A percentile compares a stretch with the other conserved stretches of the same genome.
Conservation (phyloP, 2,113 vertebrate species). For the Dasyurus viverrinus region DNA sequence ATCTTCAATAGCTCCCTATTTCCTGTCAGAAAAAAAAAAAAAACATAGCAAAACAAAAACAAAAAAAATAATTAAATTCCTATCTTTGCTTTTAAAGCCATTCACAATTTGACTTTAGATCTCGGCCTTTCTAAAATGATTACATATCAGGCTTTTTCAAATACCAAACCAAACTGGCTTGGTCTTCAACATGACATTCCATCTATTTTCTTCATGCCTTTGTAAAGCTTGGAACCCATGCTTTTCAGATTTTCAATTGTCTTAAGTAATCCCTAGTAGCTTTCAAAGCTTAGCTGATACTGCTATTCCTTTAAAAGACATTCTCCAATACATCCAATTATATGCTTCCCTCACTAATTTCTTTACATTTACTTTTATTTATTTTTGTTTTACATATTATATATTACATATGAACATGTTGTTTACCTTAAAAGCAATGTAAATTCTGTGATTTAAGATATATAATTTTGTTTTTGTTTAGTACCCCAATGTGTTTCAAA, state of each 20-base stretch:
- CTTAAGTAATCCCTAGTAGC: neutral
- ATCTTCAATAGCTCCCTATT: neutral
- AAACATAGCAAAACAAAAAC: too few species aligned
- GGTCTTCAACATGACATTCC: neutral
- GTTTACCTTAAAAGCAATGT: neutral
- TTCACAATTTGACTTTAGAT: neutral
- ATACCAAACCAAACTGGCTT: neutral
- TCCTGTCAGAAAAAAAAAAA: neutral
- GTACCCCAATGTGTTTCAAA: neutral
- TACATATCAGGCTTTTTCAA: neutral
- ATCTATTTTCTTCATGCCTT: neutral
- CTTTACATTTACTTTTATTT: neutral
- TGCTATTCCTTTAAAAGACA: neutral
- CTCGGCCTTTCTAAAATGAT: neutral
- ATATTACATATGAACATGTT: neutral
- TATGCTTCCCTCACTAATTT: neutral
- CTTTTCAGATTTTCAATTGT: neutral
- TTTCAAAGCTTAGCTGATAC: neutral
- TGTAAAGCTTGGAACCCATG: neutral
- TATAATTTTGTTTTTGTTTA: neutral
- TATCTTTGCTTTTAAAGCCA: neutral
- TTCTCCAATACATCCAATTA: neutral
- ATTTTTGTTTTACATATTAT: neutral
- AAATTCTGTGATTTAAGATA: neutral
- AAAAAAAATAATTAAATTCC: neutral